Conservation (phyloP, 1,140 invertebrate species). For the Drosophila nannoptera region DNA sequence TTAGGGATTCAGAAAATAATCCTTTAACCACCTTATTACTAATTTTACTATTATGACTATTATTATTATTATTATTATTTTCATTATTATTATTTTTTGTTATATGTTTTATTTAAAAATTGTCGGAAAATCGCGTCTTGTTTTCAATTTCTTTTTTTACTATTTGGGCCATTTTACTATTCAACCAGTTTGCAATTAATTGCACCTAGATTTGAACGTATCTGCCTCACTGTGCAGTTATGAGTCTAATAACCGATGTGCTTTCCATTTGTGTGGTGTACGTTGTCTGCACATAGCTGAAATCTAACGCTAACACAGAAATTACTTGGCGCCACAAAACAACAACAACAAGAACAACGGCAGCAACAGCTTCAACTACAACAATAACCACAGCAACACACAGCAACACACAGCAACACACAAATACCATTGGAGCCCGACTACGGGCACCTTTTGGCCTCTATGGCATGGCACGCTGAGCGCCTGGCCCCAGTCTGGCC, state of each 20-base stretch:
- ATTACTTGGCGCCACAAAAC: conserved; percentile 67
- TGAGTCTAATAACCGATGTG: conserved; percentile 59
- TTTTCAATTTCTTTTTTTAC: too few species aligned
- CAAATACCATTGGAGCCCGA: conserved; percentile 24
- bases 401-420: too few species aligned
- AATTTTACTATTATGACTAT: too few species aligned
- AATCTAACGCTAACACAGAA: conserved; percentile 68
- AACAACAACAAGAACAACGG: conserved; percentile 20
- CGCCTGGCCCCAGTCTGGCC: conserved; percentile 64
- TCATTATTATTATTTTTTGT: too few species aligned
- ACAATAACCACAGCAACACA: too few species aligned
- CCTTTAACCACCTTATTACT: too few species aligned
- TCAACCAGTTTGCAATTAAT: too few species aligned
- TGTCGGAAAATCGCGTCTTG: too few species aligned
- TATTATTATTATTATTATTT: too few species aligned
- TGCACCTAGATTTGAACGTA: too few species aligned
- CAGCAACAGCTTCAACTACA: conserved; percentile 22
- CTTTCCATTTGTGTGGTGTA: conserved; percentile 49
- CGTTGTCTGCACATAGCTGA: conserved; percentile 68
- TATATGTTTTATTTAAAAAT: too few species aligned
- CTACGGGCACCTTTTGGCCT: conserved; percentile 70
- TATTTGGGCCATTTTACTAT: neutral
- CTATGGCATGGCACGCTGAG: conserved; percentile 65
- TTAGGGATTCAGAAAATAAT: too few species aligned
- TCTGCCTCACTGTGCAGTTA: conserved; percentile 47